Conservation (phyloP, 2,888 invertebrate species). For the Philaethria dido region DNA sequence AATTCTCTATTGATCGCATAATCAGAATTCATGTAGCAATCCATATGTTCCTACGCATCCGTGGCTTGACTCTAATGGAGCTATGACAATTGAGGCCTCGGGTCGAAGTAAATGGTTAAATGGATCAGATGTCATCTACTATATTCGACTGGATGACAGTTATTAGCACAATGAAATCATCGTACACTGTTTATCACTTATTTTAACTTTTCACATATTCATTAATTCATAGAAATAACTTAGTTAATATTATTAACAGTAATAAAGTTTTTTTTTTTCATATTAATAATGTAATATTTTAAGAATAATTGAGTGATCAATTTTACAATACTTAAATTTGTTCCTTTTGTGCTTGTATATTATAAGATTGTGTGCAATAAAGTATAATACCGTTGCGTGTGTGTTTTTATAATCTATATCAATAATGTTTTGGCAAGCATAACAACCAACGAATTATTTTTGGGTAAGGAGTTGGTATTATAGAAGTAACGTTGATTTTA, state of each 20-base stretch:
- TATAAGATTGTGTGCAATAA: not conserved
- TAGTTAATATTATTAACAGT: too few species aligned
- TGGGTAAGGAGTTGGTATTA: too few species aligned
- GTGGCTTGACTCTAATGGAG: constrained; percentile 41
- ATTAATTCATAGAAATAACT: too few species aligned
- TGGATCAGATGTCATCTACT: constrained; percentile 32
- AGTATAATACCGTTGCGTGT: too few species aligned
- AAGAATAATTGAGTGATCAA: not conserved
- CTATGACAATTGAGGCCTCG: constrained; percentile 38
- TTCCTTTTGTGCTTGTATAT: too few species aligned
- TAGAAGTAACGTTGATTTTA: too few species aligned
- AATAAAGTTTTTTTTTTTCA: too few species aligned
- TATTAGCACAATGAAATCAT: constrained; percentile 19
- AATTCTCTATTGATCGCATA: constrained; percentile 38
- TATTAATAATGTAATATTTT: not conserved
- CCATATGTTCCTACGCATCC: constrained; percentile 35
- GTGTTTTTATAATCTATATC: not conserved
- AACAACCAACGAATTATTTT: too few species aligned
- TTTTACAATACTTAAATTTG: not conserved
- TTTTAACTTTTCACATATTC: too few species aligned
- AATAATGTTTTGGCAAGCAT: not conserved
- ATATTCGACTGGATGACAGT: constrained; percentile 28
- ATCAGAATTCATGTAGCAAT: constrained; percentile 42
- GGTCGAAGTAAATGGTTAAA: constrained; percentile 36
- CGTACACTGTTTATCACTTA: constrained; percentile 31